phyloP scores from a whole-genome alignment of 2,888 invertebrate genomes.

The Stegophylla sp. region DNA sequence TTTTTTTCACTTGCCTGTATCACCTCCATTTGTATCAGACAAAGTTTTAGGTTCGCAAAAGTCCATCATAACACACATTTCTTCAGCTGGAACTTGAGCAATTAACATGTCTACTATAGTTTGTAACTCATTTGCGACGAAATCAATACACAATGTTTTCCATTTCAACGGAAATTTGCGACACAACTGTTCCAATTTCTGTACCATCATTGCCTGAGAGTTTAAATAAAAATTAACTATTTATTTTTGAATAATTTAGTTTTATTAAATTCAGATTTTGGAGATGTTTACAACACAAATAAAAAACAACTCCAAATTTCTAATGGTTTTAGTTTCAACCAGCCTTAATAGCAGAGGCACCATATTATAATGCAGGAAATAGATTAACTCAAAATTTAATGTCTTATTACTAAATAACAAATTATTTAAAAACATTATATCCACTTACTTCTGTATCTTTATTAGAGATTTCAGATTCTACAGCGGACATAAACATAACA shows the following conservation, averaged over 20 bases:
- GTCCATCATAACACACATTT: constrained; percentile 80
- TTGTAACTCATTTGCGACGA: constrained; percentile 78
- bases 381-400: no score
- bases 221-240: neutral
- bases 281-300: no score
- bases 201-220: constrained; percentile 8
- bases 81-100: constrained; percentile 76
- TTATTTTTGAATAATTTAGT: neutral
- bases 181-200: constrained; percentile 76
- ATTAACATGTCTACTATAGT: constrained; percentile 80
- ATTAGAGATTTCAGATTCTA: constrained; percentile 76
- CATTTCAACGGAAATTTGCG: constrained; percentile 72
- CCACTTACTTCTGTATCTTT: constrained; percentile 76
- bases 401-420: neutral
- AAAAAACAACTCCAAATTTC: no score
- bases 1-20: neutral
- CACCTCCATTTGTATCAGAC: neutral
- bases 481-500: constrained; percentile 78
- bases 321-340: no score
- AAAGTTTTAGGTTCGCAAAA: constrained; percentile 69
- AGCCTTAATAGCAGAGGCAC: no score
- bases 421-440: neutral
- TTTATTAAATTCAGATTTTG: no score
- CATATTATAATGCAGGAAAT: no score
- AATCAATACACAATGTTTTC: constrained; percentile 74